These are phyloP conservation scores for Caenorhabditis remanei DNA, from an alignment of 1,140 invertebrate species.

Conservation along the genomic window DNA sequence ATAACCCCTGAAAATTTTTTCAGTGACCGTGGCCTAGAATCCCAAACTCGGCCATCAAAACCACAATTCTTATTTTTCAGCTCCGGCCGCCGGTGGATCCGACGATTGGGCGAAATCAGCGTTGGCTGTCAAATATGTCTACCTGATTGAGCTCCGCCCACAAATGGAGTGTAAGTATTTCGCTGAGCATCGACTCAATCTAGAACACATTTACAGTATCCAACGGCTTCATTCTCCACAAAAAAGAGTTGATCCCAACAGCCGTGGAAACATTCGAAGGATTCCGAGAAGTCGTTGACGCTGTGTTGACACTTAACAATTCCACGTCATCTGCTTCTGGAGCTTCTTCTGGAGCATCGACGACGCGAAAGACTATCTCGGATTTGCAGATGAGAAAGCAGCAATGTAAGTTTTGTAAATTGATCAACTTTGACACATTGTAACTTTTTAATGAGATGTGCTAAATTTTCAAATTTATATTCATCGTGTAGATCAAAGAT, in stretches of 20 bases:
- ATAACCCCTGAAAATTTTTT: no score
- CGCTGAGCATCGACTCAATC: no score
- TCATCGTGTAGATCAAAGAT: no score
- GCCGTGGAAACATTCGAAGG: conserved; percentile 84
- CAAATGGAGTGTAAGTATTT: conserved; percentile 66
- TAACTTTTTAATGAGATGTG: no score
- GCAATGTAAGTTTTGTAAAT: conserved; percentile 28
- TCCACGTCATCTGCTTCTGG: neutral
- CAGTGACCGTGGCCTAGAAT: no score
- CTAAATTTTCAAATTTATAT: no score
- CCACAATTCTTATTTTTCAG: no score
- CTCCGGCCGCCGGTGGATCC: conserved; percentile 76
- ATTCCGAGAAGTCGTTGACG: conserved; percentile 76
- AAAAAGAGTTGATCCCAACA: conserved; percentile 82
- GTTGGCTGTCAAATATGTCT: conserved; percentile 76
- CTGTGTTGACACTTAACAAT: conserved; percentile 14
- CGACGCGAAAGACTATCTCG: neutral
- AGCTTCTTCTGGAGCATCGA: neutral
- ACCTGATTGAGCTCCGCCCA: conserved; percentile 74
- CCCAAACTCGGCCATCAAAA: no score
- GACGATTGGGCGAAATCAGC: conserved; percentile 77
- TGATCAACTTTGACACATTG: no score
- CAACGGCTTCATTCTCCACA: conserved; percentile 80
- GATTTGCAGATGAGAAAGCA: conserved; percentile 44
- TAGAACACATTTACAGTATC: conserved; percentile 61